phyloP scores from a whole-genome alignment of 2,113 vertebrate species.

The Acrocephalus arundinaceus region DNA sequence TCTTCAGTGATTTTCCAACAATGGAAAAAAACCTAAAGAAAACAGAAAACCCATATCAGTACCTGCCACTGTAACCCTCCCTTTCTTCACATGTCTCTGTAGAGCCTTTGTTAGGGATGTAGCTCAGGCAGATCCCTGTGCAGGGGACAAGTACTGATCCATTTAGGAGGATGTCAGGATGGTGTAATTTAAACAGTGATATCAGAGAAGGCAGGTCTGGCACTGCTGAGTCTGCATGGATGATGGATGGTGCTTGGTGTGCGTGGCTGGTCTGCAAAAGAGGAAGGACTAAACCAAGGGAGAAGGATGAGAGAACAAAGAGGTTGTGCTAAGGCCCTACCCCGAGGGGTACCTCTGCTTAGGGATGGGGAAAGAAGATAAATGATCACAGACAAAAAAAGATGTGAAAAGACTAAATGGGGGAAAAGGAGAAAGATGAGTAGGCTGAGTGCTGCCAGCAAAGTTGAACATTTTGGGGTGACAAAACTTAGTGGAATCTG shows the following conservation, averaged over 20 bases:
- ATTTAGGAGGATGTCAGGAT: background rate
- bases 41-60: background rate
- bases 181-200: background rate
- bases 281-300: background rate
- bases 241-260: background rate
- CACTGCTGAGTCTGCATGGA: background rate
- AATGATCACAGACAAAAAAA: background rate
- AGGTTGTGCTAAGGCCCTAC: background rate
- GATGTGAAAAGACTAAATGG: background rate
- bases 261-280: background rate
- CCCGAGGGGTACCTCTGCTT: background rate
- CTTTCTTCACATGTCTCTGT: background rate
- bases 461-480: background rate
- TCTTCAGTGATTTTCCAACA: background rate
- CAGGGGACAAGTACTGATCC: background rate
- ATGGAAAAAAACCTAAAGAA: background rate
- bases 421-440: background rate
- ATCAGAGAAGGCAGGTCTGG: background rate
- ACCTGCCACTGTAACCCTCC: background rate
- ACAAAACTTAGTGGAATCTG: background rate
- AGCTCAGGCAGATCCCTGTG: background rate
- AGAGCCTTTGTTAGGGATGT: fast-evolving
- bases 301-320: background rate
- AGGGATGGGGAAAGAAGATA: background rate
- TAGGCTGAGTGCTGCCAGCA: background rate